Evolutionary conservation across 2,113 vertebrate genomes (phyloP).

Genomic region (Bufo gargarizans): DNA sequence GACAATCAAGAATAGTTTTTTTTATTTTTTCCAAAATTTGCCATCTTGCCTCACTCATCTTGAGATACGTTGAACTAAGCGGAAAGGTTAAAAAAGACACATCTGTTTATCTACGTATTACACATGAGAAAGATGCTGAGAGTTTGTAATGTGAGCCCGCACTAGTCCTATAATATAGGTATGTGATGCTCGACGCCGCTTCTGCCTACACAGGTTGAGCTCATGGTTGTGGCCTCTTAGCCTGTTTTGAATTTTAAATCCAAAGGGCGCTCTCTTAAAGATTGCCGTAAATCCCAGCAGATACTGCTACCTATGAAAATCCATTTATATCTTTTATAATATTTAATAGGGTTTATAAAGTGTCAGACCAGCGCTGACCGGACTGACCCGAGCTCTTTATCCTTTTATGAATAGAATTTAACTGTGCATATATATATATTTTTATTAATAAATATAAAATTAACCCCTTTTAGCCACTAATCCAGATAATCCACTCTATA

Average conservation of each 20-base stretch:
- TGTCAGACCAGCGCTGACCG: conserved; percentile 2
- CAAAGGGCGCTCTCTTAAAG: conserved; percentile 10
- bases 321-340: neutral
- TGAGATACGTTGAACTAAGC: no score
- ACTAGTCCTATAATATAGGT: neutral
- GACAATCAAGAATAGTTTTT: no score
- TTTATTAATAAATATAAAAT: conserved; percentile 2
- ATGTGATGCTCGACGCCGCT: neutral
- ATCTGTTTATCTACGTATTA: neutral
- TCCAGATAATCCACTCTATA: conserved; percentile 54
- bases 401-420: neutral
- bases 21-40: no score
- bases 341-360: conserved; percentile 28
- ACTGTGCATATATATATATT: neutral
- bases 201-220: neutral
- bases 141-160: neutral
- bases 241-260: neutral
- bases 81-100: no score
- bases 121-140: neutral
- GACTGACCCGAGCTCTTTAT: neutral
- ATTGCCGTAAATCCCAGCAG: neutral
- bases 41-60: no score
- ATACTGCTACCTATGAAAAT: neutral
- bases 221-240: neutral
- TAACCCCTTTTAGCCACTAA: conserved; percentile 57